Percentiles rank a stretch among this genome's conserved stretches.
Conservation (phyloP, 2,888 invertebrate genomes). For the Drosophila antonietae region DNA sequence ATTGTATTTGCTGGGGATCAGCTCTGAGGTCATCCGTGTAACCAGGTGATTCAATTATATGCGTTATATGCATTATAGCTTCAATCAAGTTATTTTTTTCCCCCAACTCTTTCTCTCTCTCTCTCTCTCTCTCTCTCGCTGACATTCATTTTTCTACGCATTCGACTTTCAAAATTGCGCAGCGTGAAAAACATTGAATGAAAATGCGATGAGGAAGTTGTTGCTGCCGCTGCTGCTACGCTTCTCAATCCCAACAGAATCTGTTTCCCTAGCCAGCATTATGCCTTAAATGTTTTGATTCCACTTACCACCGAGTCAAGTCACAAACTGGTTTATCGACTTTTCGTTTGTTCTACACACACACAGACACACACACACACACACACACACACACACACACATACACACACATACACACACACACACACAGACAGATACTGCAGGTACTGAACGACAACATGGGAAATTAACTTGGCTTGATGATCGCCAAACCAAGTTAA, state of each 20-base stretch:
- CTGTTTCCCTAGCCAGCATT: slow-evolving; percentile 10
- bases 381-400: slow-evolving; percentile 5
- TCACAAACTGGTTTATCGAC: slow-evolving; percentile 55
- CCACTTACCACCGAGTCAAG: slow-evolving; percentile 35
- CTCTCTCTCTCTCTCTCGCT: neutral
- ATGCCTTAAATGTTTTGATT: slow-evolving; percentile 38
- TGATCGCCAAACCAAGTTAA: slow-evolving; percentile 25
- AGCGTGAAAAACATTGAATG: slow-evolving; percentile 47
- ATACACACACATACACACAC: slow-evolving; percentile 20
- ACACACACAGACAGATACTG: neutral
- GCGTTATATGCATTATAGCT: slow-evolving; percentile 10
- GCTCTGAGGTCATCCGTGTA: neutral
- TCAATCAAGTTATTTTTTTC: slow-evolving; percentile 11
- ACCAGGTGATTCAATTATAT: slow-evolving; percentile 13
- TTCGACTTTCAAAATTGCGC: slow-evolving; percentile 54
- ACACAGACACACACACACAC: slow-evolving; percentile 1
- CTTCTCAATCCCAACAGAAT: slow-evolving; percentile 18
- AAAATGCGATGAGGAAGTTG: slow-evolving; percentile 41
- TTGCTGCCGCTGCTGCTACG: slow-evolving; percentile 11
- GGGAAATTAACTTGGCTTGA: slow-evolving; percentile 31
- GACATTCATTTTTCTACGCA: slow-evolving; percentile 21
- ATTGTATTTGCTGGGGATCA: slow-evolving; percentile 5
- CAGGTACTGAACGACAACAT: slow-evolving; percentile 34
- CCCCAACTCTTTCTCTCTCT: neutral
- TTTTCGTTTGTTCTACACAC: slow-evolving; percentile 51